phyloP scores from a whole-genome alignment of 1,140 invertebrate genomes.

The Heterodera schachtii region DNA sequence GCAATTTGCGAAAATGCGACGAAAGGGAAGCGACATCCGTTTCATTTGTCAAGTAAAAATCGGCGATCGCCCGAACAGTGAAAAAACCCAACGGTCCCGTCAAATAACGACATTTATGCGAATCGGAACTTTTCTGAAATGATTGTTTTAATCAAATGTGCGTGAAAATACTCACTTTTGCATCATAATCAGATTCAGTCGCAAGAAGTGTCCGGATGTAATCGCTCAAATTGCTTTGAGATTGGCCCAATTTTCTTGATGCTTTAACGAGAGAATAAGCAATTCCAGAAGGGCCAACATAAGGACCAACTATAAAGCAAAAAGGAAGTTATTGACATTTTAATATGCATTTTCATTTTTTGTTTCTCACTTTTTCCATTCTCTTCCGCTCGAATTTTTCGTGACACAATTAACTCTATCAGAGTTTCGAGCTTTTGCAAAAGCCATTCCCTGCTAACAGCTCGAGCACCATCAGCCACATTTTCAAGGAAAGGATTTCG shows the following conservation, averaged over 20 bases:
- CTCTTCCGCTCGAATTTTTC: neutral
- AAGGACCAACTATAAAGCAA: conserved; percentile 30
- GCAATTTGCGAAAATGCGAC: conserved; percentile 28
- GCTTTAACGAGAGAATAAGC: conserved; percentile 30
- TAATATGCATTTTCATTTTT: too few species aligned
- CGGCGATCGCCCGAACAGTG: conserved; percentile 38
- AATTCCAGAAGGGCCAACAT: conserved; percentile 36
- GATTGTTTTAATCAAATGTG: too few species aligned
- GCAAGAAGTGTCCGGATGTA: conserved; percentile 10
- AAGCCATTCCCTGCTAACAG: conserved; percentile 23
- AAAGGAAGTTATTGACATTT: too few species aligned
- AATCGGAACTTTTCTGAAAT: conserved; percentile 16
- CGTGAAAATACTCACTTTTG: too few species aligned
- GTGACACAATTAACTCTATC: conserved; percentile 8
- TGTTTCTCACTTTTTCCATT: conserved; percentile 5
- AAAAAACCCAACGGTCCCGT: conserved; percentile 38
- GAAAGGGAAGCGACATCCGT: neutral
- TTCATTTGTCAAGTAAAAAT: conserved; percentile 10
- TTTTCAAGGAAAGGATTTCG: conserved; percentile 19
- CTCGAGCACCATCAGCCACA: neutral
- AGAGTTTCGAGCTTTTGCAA: neutral
- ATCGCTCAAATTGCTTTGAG: conserved; percentile 15
- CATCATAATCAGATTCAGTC: neutral
- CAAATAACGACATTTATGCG: conserved; percentile 39
- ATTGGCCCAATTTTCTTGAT: neutral